Conservation (phyloP, 1,140 invertebrate genomes). For the Luehdorfia chinensis region DNA sequence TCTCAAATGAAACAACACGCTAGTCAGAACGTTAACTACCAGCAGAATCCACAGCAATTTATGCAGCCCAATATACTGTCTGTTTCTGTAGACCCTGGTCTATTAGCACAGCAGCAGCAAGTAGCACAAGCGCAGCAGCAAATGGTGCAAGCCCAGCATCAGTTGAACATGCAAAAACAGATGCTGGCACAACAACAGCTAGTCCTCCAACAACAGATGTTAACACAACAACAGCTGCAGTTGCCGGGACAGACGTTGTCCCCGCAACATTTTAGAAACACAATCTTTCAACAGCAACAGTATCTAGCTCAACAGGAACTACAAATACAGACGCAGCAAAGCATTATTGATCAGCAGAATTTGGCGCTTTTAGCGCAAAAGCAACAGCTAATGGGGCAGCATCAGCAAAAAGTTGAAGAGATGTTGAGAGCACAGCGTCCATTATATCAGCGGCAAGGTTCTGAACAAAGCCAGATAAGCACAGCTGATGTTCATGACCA, state of each 20-base stretch:
- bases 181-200: slow-evolving; percentile 68
- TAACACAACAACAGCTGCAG: slow-evolving; percentile 62
- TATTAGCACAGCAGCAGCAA: slow-evolving; percentile 59
- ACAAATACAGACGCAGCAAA: slow-evolving; percentile 65
- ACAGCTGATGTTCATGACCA: slow-evolving; percentile 53
- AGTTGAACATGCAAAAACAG: slow-evolving; percentile 67
- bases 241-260: slow-evolving; percentile 73
- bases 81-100: slow-evolving; percentile 47
- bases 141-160: slow-evolving; percentile 62
- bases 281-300: slow-evolving; percentile 66
- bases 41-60: slow-evolving; percentile 56
- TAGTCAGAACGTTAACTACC: slow-evolving; percentile 52
- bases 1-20: slow-evolving; percentile 60
- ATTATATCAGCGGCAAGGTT: slow-evolving; percentile 57
- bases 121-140: slow-evolving; percentile 68
- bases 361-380: slow-evolving; percentile 65
- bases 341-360: slow-evolving; percentile 66
- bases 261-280: slow-evolving; percentile 68
- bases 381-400: slow-evolving; percentile 75
- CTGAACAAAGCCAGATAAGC: slow-evolving; percentile 66
- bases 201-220: slow-evolving; percentile 65
- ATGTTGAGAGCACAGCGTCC: slow-evolving; percentile 63
- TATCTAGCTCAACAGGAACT: slow-evolving; percentile 71
- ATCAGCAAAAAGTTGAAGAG: slow-evolving; percentile 71
- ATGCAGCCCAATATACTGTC: slow-evolving; percentile 47